Evolutionary conservation across 2,113 vertebrate species (phyloP).

Genomic region (Rissa tridactyla): DNA sequence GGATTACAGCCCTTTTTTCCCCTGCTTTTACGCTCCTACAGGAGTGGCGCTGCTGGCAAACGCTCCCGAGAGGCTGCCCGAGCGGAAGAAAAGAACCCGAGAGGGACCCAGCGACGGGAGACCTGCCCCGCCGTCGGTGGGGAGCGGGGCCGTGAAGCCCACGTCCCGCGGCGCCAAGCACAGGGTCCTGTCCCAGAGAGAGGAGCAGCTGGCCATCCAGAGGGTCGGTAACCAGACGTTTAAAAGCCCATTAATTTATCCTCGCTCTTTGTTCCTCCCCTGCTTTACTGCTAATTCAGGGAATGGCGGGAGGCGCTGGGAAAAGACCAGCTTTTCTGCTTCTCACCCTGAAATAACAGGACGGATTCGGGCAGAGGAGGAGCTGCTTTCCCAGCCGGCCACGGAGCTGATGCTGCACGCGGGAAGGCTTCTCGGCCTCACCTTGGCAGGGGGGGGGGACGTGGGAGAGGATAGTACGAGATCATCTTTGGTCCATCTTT

Average conservation of each 20-base stretch:
- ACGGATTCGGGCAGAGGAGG: neutral
- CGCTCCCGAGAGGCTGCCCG: slow-evolving; percentile 85
- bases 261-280: neutral
- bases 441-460: too few relatives aligned
- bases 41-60: slow-evolving; percentile 93
- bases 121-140: slow-evolving; percentile 41
- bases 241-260: neutral
- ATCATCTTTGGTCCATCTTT: neutral
- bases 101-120: slow-evolving; percentile 66
- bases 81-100: slow-evolving; percentile 79
- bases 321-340: neutral
- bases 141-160: slow-evolving; percentile 67
- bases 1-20: too few relatives aligned
- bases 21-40: neutral
- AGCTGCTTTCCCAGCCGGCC: neutral
- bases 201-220: slow-evolving; percentile 88
- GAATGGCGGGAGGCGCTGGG: neutral
- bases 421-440: accelerated
- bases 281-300: neutral
- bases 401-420: accelerated
- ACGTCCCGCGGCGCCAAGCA: slow-evolving; percentile 84
- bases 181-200: slow-evolving; percentile 80
- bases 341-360: neutral
- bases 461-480: accelerated
- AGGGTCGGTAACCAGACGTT: slow-evolving; percentile 66